A percentile compares a stretch with the other conserved stretches of the same genome.
Conservation (phyloP, 2,797 vertebrate genomes). For the Poeciliopsis turneri region DNA sequence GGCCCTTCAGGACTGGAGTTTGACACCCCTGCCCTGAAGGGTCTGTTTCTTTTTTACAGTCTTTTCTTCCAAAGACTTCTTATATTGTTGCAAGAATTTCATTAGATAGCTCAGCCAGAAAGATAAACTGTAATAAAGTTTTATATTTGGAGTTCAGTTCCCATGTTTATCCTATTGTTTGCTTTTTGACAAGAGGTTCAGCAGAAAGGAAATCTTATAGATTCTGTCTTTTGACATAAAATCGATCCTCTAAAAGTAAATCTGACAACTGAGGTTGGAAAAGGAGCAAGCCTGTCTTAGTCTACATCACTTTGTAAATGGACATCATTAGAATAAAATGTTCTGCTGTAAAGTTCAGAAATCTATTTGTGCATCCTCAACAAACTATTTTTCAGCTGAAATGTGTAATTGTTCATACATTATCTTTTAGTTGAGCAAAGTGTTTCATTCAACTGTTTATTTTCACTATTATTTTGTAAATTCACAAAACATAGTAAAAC, state of each 20-base stretch:
- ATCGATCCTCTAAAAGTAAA: background rate
- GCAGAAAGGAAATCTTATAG: background rate
- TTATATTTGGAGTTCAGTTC: background rate
- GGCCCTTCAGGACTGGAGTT: background rate
- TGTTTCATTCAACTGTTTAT: background rate
- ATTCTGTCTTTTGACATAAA: background rate
- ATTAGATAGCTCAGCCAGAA: constrained; percentile 2
- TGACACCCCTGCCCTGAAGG: background rate
- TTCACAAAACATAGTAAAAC: background rate
- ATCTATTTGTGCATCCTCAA: background rate
- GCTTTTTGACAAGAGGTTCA: background rate
- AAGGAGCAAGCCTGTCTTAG: background rate
- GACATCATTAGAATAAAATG: background rate
- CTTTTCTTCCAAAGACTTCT: background rate
- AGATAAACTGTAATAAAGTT: constrained; percentile 19
- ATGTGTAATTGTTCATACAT: background rate
- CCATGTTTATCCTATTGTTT: constrained; percentile 12
- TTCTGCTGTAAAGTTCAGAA: background rate
- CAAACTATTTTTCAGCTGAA: background rate
- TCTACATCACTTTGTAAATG: background rate
- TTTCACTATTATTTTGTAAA: background rate
- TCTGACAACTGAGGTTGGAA: background rate
- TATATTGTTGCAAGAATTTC: constrained; percentile 13
- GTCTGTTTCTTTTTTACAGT: constrained; percentile 9
- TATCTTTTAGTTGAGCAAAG: background rate